A percentile compares a stretch with the other conserved stretches of the same genome.
These are phyloP conservation scores for Mesembrinibis cayennensis DNA, from an alignment of 2,113 vertebrate genomes.

Conservation along the genomic window DNA sequence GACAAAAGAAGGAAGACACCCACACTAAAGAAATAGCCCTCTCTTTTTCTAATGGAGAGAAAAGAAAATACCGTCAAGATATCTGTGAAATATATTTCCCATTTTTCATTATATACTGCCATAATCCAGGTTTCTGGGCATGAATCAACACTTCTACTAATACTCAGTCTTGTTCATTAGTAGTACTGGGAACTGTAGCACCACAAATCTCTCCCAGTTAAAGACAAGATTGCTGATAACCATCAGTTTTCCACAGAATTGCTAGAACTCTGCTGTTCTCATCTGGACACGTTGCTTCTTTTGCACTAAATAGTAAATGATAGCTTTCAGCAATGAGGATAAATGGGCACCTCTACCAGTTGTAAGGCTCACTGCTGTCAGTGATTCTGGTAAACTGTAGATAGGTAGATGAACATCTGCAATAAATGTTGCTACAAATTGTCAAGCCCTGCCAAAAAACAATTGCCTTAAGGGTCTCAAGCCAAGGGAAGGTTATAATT, in stretches of 20 bases:
- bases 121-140: background rate
- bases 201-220: background rate
- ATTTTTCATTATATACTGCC: background rate
- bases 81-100: background rate
- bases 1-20: background rate
- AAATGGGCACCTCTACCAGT: background rate
- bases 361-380: background rate
- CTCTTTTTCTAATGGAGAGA: background rate
- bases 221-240: background rate
- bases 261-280: background rate
- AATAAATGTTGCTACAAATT: background rate
- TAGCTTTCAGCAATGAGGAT: background rate
- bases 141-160: background rate
- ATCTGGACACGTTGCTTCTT: background rate
- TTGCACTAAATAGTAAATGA: background rate
- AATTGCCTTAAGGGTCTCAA: background rate
- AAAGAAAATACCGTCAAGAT: background rate
- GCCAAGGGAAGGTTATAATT: background rate
- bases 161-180: background rate
- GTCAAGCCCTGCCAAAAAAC: background rate
- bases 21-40: background rate
- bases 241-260: background rate
- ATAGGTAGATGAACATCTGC: background rate
- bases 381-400: background rate
- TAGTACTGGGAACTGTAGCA: background rate